These are phyloP conservation scores for Icerya purchasi DNA, from an alignment of 2,888 invertebrate genomes.

Conservation along the genomic window DNA sequence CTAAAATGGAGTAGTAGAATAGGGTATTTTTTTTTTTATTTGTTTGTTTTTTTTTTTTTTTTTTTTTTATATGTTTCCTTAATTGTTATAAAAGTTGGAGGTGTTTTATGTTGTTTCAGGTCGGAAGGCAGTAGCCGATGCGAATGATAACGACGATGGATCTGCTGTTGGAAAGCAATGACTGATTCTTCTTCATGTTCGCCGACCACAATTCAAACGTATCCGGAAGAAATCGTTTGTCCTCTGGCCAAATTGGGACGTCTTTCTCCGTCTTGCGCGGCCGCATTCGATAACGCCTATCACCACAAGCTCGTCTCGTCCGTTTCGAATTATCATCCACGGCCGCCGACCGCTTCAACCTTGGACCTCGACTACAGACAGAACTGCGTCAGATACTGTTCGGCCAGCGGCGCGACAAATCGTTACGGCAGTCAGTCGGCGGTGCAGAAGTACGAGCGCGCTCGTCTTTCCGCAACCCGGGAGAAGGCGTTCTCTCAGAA, in stretches of 20 bases:
- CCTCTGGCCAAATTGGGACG: constrained; percentile 37
- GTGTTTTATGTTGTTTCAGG: too few species aligned
- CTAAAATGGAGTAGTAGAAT: too few species aligned
- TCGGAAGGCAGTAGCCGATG: too few species aligned
- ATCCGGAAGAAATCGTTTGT: constrained; percentile 28
- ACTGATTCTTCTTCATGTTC: constrained; percentile 8
- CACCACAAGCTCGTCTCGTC: not conserved
- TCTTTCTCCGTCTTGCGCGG: constrained; percentile 27
- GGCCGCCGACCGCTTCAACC: constrained; percentile 10
- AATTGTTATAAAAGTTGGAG: too few species aligned
- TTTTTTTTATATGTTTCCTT: too few species aligned
- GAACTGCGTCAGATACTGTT: constrained; percentile 28
- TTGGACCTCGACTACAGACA: constrained; percentile 10
- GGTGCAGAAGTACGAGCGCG: not conserved
- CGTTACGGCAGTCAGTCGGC: not conserved
- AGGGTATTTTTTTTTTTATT: too few species aligned
- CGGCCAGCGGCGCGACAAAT: constrained; percentile 37
- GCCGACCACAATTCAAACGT: constrained; percentile 21
- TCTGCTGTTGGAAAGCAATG: not conserved
- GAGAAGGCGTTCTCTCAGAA: constrained; percentile 1
- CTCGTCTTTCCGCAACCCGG: not conserved
- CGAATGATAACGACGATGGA: too few species aligned
- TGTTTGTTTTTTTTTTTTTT: too few species aligned
- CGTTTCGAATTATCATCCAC: not conserved
- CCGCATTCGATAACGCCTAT: constrained; percentile 15